Evolutionary conservation across 2,797 vertebrate genomes (phyloP).

Genomic region (Girardinus metallicus): DNA sequence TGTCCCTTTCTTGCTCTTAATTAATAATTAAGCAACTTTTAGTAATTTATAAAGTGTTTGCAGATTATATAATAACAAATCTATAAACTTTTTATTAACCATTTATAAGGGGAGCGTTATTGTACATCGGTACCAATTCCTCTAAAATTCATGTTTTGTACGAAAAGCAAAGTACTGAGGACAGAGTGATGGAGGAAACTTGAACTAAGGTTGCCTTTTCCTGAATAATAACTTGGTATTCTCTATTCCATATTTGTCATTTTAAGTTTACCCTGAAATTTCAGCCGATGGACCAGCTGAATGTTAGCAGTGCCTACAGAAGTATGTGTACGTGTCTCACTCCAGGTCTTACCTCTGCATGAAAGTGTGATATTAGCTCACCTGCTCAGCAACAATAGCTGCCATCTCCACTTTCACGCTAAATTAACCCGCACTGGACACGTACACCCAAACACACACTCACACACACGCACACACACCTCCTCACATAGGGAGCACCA

Average conservation of each 20-base stretch:
- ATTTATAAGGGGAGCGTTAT: no score
- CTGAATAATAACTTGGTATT: neutral
- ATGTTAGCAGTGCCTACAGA: neutral
- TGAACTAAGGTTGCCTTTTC: neutral
- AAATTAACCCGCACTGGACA: conserved; percentile 73
- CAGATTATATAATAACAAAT: no score
- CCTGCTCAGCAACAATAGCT: conserved; percentile 78
- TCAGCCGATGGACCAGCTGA: neutral
- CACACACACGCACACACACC: neutral
- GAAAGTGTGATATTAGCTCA: conserved; percentile 79
- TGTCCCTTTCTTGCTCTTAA: no score
- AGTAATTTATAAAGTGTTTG: no score
- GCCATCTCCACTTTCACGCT: conserved; percentile 72
- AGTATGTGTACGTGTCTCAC: conserved; percentile 63
- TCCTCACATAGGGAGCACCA: conserved; percentile 32
- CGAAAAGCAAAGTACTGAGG: neutral
- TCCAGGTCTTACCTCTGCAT: conserved; percentile 42
- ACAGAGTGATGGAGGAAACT: neutral
- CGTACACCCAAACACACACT: conserved; percentile 5
- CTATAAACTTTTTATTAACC: no score
- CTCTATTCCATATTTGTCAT: neutral
- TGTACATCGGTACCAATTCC: neutral
- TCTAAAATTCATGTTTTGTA: neutral
- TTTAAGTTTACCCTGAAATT: neutral
- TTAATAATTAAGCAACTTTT: no score